Conservation (phyloP, 2,113 vertebrate species). For the Nothobranchius furzeri region DNA sequence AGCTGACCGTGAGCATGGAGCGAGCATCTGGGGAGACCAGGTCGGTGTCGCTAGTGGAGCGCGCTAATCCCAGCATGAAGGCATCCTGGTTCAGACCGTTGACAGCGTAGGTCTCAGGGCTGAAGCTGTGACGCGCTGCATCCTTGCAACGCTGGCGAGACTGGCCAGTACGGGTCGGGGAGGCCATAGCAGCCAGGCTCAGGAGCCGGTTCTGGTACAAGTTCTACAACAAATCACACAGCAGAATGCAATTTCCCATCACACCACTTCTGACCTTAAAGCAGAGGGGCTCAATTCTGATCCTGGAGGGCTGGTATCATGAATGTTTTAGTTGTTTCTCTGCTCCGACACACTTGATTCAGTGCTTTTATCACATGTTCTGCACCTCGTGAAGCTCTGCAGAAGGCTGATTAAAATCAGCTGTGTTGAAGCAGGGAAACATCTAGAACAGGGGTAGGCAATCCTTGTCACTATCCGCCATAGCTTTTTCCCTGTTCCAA, state of each 20-base stretch:
- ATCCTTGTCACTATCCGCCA: no score
- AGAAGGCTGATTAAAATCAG: no score
- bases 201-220: constrained; percentile 98
- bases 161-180: constrained; percentile 90
- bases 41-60: constrained; percentile 94
- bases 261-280: no score
- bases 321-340: no score
- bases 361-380: no score
- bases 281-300: no score
- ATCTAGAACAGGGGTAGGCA: no score
- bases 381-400: no score
- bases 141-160: constrained; percentile 90
- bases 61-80: constrained; percentile 80
- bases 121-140: constrained; percentile 86
- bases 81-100: constrained; percentile 79
- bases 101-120: constrained; percentile 86
- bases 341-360: no score
- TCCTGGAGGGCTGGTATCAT: no score
- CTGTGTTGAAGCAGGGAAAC: no score
- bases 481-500: no score
- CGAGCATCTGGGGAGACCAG: constrained; percentile 92
- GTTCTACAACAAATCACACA: constrained; percentile 80
- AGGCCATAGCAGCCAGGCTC: constrained; percentile 95
- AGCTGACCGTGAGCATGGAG: constrained; percentile 92
- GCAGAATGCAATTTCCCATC: neutral